Conservation (phyloP, 2,797 vertebrate species). For the Gadopsis marmoratus region DNA sequence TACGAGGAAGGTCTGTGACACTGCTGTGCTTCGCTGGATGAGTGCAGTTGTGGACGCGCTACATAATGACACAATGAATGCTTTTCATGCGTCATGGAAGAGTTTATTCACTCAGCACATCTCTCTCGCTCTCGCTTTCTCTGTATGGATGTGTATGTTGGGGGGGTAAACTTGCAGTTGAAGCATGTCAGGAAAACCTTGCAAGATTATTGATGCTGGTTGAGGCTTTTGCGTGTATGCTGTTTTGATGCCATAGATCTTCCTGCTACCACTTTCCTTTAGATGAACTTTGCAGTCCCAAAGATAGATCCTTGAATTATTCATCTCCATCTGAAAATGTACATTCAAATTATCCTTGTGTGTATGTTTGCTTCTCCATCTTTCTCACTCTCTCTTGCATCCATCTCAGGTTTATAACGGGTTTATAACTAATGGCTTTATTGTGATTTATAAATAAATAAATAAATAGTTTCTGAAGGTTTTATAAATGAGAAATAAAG, state of each 20-base stretch:
- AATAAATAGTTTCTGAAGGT: background rate
- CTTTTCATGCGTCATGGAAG: constrained; percentile 71
- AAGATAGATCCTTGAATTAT: constrained; percentile 26
- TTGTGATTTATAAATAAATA: constrained; percentile 1
- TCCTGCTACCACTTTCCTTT: constrained; percentile 19
- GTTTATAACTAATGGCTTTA: constrained; percentile 3
- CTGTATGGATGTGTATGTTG: constrained; percentile 39
- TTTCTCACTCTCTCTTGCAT: background rate
- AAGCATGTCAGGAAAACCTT: constrained; percentile 34
- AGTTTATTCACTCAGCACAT: constrained; percentile 55
- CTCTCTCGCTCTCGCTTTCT: constrained; percentile 32
- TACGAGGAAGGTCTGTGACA: background rate
- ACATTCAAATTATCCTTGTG: constrained; percentile 6
- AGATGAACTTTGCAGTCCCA: constrained; percentile 20
- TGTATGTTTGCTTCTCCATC: background rate
- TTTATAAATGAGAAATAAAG: constrained; percentile 14
- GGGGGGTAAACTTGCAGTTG: constrained; percentile 1
- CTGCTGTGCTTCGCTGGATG: constrained; percentile 41
- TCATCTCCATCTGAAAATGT: constrained; percentile 31
- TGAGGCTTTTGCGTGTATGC: constrained; percentile 38
- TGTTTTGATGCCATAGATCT: constrained; percentile 29
- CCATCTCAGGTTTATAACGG: background rate
- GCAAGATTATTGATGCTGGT: constrained; percentile 66
- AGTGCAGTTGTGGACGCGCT: constrained; percentile 47
- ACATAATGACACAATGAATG: constrained; percentile 60